phyloP scores from a whole-genome alignment of 2,888 invertebrate species.

The Brachynemurus nebulosus region DNA sequence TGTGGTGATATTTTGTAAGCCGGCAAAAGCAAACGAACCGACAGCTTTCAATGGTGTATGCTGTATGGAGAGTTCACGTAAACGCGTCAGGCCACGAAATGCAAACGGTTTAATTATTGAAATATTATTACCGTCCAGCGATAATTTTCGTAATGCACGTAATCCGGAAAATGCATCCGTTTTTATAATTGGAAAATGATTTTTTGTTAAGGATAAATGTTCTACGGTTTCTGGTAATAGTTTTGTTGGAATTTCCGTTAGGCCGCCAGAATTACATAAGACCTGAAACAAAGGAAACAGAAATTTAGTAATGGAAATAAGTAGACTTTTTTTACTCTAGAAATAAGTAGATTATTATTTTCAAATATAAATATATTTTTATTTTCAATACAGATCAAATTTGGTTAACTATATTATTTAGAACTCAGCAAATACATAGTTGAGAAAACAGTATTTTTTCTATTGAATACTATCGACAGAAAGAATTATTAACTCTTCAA shows the following conservation, averaged over 20 bases:
- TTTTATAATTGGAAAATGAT: constrained; percentile 66
- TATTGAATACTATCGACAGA: too few relatives aligned
- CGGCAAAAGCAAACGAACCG: constrained; percentile 72
- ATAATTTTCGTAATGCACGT: constrained; percentile 64
- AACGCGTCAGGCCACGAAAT: constrained; percentile 65
- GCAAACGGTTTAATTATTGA: constrained; percentile 71
- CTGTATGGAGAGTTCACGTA: constrained; percentile 71
- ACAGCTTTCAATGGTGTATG: constrained; percentile 71
- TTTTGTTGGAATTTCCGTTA: constrained; percentile 63
- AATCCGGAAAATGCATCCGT: constrained; percentile 75
- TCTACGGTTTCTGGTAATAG: constrained; percentile 64
- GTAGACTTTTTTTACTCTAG: not conserved
- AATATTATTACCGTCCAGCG: constrained; percentile 78
- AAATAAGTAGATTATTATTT: too few relatives aligned
- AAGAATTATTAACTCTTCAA: too few relatives aligned
- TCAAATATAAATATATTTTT: too few relatives aligned
- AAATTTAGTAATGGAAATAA: too few relatives aligned
- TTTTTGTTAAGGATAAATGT: constrained; percentile 74
- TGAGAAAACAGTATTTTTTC: too few relatives aligned
- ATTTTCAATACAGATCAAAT: too few relatives aligned
- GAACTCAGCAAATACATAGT: too few relatives aligned
- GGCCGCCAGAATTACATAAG: constrained; percentile 73
- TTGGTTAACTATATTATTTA: too few relatives aligned
- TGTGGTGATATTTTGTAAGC: constrained; percentile 67
- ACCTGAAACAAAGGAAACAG: constrained; percentile 43